Evolutionary conservation across 1,140 invertebrate species (phyloP), one percentile per base, ranked within the genome.

Genomic region (Drosophila funebris): DNA sequence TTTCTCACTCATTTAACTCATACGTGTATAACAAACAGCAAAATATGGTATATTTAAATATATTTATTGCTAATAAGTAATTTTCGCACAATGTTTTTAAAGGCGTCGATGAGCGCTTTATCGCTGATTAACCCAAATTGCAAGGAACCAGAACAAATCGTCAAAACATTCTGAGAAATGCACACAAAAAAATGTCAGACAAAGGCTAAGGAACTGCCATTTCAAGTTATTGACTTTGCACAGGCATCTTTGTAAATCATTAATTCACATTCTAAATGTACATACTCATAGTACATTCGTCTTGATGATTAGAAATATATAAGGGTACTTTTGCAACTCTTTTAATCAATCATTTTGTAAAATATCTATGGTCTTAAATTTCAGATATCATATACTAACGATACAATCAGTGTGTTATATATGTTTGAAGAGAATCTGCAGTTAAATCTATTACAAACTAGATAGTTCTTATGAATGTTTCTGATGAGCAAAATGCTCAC

Each of bases 81-180:
- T 57, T 80, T 81, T 82, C 68, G 73, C 73, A 73, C 73, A 60
- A 56, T 36, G 60, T 27, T 58, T 60, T 50, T 37, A 31, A 54
- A 20, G 16, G 36, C 41, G 80, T 76, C 80, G 75, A 73, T 84
- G 81, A 64, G 78, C 82, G 75, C 83, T 87, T 87, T 78, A 87
- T 87, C 75, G 82, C 75, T 78, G 82, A 83, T 88, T 88, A 87
- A 14, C 74, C 83, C 76, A 87, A 88, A 76, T 88, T 72, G 67
- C 69, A 78, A 68, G 74, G 62, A 81, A 72, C 58, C 72, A 61
- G 82, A 87, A 75, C 84, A 50, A 48, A 18, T 63, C 48, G 37
- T 33, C 48, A 33, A 33, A 33, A 3, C 14, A 11, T 33, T 33
- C 16, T 18, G 24, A 68, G 75, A 69, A 69, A 44, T 60, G 27